A percentile compares a stretch with the other conserved stretches of the same genome.
Conservation (phyloP, 2,888 invertebrate species). For the Cantharis lateralis region DNA sequence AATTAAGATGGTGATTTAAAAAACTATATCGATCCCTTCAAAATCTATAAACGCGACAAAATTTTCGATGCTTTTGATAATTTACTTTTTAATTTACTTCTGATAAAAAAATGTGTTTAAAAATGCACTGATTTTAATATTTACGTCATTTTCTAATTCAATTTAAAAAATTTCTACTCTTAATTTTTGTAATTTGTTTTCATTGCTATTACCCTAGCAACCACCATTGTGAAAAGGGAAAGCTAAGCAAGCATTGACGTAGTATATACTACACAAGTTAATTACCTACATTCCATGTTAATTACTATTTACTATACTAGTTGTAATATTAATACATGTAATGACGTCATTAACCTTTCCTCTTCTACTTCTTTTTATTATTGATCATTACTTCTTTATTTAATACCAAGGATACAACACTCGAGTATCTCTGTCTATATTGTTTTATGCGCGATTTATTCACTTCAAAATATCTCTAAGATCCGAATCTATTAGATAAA, state of each 20-base stretch:
- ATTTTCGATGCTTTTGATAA: neutral
- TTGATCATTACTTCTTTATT: too few relatives aligned
- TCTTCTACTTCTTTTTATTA: neutral
- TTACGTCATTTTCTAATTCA: neutral
- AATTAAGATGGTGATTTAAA: conserved; percentile 5
- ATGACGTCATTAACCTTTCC: neutral
- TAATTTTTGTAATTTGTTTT: conserved; percentile 1
- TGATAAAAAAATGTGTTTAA: neutral
- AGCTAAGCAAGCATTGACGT: neutral
- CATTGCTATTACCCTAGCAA: neutral
- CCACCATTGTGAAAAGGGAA: neutral
- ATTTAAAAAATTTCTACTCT: neutral
- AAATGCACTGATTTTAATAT: conserved; percentile 1
- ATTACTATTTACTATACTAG: neutral
- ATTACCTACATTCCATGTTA: neutral
- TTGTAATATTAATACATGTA: neutral
- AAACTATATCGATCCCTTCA: neutral
- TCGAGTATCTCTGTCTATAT: too few relatives aligned
- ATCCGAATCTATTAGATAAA: too few relatives aligned
- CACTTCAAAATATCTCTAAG: too few relatives aligned
- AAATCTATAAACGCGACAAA: neutral
- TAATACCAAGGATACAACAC: too few relatives aligned
- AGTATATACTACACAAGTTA: neutral
- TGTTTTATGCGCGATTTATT: too few relatives aligned
- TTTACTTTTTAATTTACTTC: neutral